Evolutionary conservation across 2,888 invertebrate genomes (phyloP).

Genomic region (Pheosia tremula): DNA sequence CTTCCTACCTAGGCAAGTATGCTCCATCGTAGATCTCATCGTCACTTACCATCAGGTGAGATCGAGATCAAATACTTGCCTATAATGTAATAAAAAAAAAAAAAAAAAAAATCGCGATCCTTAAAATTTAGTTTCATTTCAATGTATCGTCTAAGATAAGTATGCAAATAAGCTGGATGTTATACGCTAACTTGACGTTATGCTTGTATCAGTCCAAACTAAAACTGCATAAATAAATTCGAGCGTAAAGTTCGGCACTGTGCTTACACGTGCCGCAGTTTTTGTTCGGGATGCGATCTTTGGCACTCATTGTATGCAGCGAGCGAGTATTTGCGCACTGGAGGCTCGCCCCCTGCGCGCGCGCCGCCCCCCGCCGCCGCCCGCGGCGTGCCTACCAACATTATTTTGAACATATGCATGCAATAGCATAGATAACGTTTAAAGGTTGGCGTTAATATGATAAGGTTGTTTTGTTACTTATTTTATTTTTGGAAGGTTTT

Average conservation of each 20-base stretch:
- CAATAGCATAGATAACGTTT: constrained; percentile 49
- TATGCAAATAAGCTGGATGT: too few relatives aligned
- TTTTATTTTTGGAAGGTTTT: too few relatives aligned
- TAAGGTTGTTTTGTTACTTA: not conserved
- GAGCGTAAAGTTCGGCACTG: constrained; percentile 64
- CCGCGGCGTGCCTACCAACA: constrained; percentile 25
- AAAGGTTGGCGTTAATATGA: constrained; percentile 16
- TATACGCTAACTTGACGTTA: too few relatives aligned
- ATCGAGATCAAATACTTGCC: too few relatives aligned
- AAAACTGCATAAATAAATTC: constrained; percentile 42
- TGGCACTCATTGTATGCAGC: constrained; percentile 82
- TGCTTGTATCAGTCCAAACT: not conserved
- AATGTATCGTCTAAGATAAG: too few relatives aligned
- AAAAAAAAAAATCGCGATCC: too few relatives aligned
- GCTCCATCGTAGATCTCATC: too few relatives aligned
- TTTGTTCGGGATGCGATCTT: constrained; percentile 80
- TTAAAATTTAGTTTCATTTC: too few relatives aligned
- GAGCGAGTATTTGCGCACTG: constrained; percentile 71
- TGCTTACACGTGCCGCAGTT: constrained; percentile 79
- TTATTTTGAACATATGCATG: constrained; percentile 59
- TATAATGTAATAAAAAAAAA: too few relatives aligned
- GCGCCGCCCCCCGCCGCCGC: constrained; percentile 17
- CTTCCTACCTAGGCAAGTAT: too few relatives aligned
- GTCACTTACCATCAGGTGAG: too few relatives aligned
- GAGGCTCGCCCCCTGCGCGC: constrained; percentile 41